Percentiles rank a stretch among this genome's conserved stretches.
Conservation (phyloP, 2,113 vertebrate genomes). For the Murina feae region DNA sequence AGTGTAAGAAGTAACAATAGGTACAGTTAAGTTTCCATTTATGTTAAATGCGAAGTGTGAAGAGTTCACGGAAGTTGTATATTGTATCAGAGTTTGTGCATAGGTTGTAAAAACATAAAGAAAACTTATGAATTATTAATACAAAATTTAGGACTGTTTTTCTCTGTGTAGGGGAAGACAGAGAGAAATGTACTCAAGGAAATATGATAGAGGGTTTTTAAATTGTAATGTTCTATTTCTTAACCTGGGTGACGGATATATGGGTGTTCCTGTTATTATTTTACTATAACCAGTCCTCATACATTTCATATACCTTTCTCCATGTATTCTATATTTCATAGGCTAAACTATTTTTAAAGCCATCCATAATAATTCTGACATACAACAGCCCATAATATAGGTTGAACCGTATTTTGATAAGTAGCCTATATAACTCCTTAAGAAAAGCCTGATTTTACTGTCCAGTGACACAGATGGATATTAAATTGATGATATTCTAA, state of each 20-base stretch:
- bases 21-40: not conserved
- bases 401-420: constrained; percentile 22
- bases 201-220: not conserved
- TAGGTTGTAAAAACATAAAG: not conserved
- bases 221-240: not conserved
- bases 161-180: not conserved
- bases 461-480: not conserved
- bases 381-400: not conserved
- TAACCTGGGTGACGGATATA: not conserved
- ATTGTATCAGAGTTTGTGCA: not conserved
- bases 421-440: not conserved
- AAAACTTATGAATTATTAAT: not conserved
- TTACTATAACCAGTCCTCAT: not conserved
- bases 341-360: constrained; percentile 14
- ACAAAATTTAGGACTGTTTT: not conserved
- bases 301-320: not conserved
- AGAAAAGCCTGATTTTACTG: constrained; percentile 1
- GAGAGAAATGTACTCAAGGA: not conserved
- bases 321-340: not conserved
- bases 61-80: not conserved
- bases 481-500: constrained; percentile 2
- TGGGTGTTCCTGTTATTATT: not conserved
- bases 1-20: not conserved
- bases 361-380: not conserved
- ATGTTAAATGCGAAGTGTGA: not conserved